Base-by-base conservation (phyloP, 1,140 invertebrate genomes). In the Cydia amplana region DNA sequence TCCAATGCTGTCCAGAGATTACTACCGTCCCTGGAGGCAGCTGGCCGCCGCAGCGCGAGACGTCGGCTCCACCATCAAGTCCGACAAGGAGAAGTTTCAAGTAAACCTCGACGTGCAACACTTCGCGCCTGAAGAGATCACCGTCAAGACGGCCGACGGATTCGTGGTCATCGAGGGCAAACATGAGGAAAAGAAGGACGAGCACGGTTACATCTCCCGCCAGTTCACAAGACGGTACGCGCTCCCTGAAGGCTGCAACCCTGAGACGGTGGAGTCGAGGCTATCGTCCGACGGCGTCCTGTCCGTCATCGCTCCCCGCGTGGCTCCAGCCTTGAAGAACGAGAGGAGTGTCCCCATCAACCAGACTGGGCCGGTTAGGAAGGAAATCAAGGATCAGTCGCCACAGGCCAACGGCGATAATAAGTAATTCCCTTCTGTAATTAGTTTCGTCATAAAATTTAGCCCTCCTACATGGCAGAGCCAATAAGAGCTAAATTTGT, bases 61-160 rank as follows among this genome's bases (percentile, higher is more conserved):
- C 79, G 94, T 95, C n/a, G 95, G 95, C 6, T 96, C 96, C 60
- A 96, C 95, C 51, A 94, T 97, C 74, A 95, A 95, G 78, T 87
- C 94, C 28, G 96, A 89, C 64, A 91, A 88, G 72, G 85, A 90
- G 6, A 90, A 88, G 64, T 95, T 95, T 79, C 94, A 97, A 85
- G 95, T 96, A 0, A 95, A 94, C 79, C 85, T 97, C 80, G 97
- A 98, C 85, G 96, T 98, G 0, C 95, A 97, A 55, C 97, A 98
- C 78, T 98, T 98, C 85, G 92, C 95, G 49, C 97, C 97, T 0
- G 95, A 96, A 70, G 97, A 98, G 86, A 95, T 98, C 18, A 94
- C 94, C 4, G 96, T 98, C 0, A 97, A 97, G 85, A 96, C 95
- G 0, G 94, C 95, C 2, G 96, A 97, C 65, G 95, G 95, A 32